A percentile compares a stretch with the other conserved stretches of the same genome.
Evolutionary conservation across 92 coral and sea anemone genomes (phyloP).

Genomic region (Bergia puertoricense): DNA sequence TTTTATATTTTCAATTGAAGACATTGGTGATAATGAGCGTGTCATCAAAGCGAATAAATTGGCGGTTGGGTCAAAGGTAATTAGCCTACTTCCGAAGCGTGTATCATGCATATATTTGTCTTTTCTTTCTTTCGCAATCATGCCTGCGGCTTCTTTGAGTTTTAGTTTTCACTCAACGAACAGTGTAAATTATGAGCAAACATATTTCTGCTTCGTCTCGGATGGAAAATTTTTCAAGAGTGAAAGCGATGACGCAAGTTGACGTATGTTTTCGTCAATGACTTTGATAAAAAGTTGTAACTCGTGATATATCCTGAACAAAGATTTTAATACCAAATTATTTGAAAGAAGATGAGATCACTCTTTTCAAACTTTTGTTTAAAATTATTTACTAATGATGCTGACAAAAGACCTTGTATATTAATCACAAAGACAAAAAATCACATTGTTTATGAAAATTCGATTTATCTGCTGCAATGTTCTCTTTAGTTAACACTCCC

Average conservation of each 20-base stretch:
- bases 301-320: not conserved
- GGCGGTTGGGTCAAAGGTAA: constrained; percentile 32
- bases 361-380: not conserved
- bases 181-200: not conserved
- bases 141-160: constrained; percentile 22
- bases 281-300: not conserved
- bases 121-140: constrained; percentile 16
- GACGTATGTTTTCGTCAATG: not conserved
- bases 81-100: constrained; percentile 27
- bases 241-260: not conserved
- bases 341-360: not conserved
- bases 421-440: not conserved
- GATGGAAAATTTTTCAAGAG: not conserved
- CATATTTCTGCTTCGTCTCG: not conserved
- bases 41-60: constrained; percentile 7
- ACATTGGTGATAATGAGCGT: constrained; percentile 13
- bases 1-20: constrained; percentile 2
- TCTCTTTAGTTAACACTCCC: constrained; percentile 2
- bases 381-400: not conserved
- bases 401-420: not conserved
- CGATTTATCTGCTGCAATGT: not conserved
- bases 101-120: constrained; percentile 3
- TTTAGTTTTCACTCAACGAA: not conserved
- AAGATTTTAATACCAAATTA: not conserved
- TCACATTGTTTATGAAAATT: not conserved